Evolutionary conservation across 64 coral and sea anemone genomes (phyloP), one percentile per base, ranked within the genome.

Genomic region (Stichodactyla helianthus): DNA sequence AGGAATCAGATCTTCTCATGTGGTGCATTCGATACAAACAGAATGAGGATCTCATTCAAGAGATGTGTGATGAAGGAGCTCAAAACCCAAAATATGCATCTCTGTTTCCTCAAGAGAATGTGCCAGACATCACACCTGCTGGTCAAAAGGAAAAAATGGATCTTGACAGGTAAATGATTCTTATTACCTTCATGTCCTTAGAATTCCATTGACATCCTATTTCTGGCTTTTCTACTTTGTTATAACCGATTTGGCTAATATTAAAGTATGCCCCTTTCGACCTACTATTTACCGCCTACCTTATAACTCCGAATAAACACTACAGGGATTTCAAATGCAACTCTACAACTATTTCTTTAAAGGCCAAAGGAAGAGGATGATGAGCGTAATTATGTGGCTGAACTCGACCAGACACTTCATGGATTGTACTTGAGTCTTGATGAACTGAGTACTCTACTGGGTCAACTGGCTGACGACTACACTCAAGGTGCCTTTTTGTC

Each of bases 401-500:
- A 55, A 27, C 83, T 90, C 79, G 82, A 90, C 64, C 89, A 90
- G 82, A 90, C 89, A 52, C 53, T 77, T 53, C 55, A 52, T 2
- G 89, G 89, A 26, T 16, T 53, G 23, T 90, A 85, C 68, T 19
- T 90, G 20, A 90, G 89, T 50, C 89, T 90, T 85, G 82, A 90
- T 22, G 89, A 90, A 14, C 65, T 90, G 35, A 83, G 89, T 85
- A 90, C 83, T 7, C 17, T 90, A 78, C 51, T 90, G 55, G 64
- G 2, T 22, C 50, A 25, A 1, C 82, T 90, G 51, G 68, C 68
- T 74, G 11, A 74, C 6, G 20, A 7, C 22, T 9, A 18, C 9
- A 65, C 62, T 65, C 62, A 65, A 65, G 62, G 62, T 65, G 4
- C 12, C 16, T 18, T 63, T 14, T 62, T 62, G 5, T 23, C 17